These are phyloP conservation scores for Martes martes DNA, from an alignment of 2,113 vertebrate genomes.

Conservation along the genomic window DNA sequence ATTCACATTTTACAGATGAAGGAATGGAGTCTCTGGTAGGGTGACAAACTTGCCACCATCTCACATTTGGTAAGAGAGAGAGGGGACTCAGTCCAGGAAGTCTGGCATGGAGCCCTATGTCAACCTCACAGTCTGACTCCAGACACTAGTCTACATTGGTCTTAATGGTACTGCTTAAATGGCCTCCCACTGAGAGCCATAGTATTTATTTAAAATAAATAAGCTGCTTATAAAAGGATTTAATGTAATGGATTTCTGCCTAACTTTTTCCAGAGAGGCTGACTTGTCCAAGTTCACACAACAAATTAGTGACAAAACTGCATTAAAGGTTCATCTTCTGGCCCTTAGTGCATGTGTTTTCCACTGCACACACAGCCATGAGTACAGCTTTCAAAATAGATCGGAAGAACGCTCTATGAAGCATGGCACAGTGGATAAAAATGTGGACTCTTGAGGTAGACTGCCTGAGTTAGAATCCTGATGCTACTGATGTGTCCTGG, in stretches of 20 bases:
- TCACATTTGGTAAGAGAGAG: background rate
- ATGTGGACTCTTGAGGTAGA: background rate
- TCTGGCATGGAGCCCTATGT: background rate
- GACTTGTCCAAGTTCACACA: background rate
- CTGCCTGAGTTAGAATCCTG: background rate
- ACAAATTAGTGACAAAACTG: background rate
- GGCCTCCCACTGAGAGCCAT: background rate
- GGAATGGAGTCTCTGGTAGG: background rate
- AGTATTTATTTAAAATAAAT: constrained; percentile 16
- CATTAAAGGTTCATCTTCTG: background rate
- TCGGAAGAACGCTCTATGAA: background rate
- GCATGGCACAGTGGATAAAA: background rate
- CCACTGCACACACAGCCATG: background rate
- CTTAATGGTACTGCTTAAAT: background rate
- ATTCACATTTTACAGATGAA: background rate
- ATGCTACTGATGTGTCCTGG: background rate
- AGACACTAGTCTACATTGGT: background rate
- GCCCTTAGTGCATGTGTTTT: background rate
- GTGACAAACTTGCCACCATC: background rate
- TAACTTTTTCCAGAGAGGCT: background rate
- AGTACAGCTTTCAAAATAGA: background rate
- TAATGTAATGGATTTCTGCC: background rate
- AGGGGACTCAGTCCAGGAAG: background rate
- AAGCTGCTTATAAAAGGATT: background rate
- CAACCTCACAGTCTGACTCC: background rate